A percentile compares a stretch with the other conserved stretches of the same genome.
These are phyloP conservation scores for Heterodera carotae DNA, from an alignment of 1,140 invertebrate genomes.

Conservation along the genomic window DNA sequence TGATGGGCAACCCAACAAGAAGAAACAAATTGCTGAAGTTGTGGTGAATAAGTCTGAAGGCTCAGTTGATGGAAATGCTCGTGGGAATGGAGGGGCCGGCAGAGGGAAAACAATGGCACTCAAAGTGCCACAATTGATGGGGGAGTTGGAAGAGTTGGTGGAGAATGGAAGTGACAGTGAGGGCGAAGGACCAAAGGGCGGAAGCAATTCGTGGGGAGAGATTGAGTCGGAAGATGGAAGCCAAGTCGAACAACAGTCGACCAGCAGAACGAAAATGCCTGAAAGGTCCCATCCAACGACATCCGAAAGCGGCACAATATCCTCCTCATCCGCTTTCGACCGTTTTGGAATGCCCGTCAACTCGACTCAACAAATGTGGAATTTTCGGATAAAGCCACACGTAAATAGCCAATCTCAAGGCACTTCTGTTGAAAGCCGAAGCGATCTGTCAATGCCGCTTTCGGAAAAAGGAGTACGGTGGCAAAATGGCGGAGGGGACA, in stretches of 20 bases:
- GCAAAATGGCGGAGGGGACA: slow-evolving; percentile 9
- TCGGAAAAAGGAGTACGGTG: too few species aligned
- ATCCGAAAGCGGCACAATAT: background rate
- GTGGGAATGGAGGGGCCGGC: background rate
- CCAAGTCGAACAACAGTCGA: background rate
- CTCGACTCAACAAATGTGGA: slow-evolving; percentile 23
- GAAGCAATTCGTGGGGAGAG: too few species aligned
- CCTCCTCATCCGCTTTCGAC: background rate
- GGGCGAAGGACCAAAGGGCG: slow-evolving; percentile 17
- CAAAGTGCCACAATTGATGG: slow-evolving; percentile 10
- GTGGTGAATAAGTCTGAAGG: slow-evolving; percentile 4
- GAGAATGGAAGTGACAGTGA: slow-evolving; percentile 13
- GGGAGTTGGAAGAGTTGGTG: slow-evolving; percentile 20
- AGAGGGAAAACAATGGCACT: background rate
- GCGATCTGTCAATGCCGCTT: slow-evolving; percentile 18
- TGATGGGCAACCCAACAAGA: background rate
- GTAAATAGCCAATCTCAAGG: background rate
- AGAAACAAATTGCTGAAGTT: slow-evolving; percentile 13
- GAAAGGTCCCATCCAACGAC: background rate
- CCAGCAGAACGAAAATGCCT: background rate
- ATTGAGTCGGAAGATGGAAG: background rate
- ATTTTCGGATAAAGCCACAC: slow-evolving; percentile 33
- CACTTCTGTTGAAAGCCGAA: background rate
- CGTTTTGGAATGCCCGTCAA: background rate
- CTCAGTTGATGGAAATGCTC: slow-evolving; percentile 12